Evolutionary conservation across 2,797 vertebrate species (phyloP).

Genomic region (Pagetopsis macropterus): DNA sequence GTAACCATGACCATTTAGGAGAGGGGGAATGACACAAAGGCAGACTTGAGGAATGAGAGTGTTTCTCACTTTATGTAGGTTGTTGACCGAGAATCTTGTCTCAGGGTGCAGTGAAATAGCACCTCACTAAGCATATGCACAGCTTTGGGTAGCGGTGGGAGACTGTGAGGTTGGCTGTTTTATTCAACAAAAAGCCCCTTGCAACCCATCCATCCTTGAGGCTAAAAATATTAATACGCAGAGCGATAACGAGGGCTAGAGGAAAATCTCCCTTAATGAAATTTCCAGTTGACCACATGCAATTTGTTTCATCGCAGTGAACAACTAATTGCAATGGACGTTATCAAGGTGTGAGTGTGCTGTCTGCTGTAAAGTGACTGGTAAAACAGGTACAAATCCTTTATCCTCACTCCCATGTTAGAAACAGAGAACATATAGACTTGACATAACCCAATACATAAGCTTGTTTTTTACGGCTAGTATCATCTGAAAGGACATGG

Average conservation of each 20-base stretch:
- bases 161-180: conserved; percentile 64
- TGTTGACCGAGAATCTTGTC: conserved; percentile 74
- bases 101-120: conserved; percentile 58
- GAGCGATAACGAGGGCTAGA: conserved; percentile 84
- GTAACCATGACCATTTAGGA: conserved; percentile 79
- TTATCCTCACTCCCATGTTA: conserved; percentile 80
- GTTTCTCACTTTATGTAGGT: conserved; percentile 70
- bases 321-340: conserved; percentile 88
- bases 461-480: conserved; percentile 58
- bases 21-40: conserved; percentile 72
- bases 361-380: conserved; percentile 87
- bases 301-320: conserved; percentile 88
- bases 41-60: conserved; percentile 75
- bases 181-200: conserved; percentile 76
- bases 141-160: conserved; percentile 52
- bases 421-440: conserved; percentile 79
- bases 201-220: conserved; percentile 85
- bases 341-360: conserved; percentile 87
- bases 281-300: conserved; percentile 92
- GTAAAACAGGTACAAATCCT: conserved; percentile 85
- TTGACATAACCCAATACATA: conserved; percentile 72
- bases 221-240: conserved; percentile 87
- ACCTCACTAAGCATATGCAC: conserved; percentile 61
- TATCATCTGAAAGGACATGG: conserved; percentile 27
- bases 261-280: conserved; percentile 89